Base-by-base conservation (phyloP, 2,113 vertebrate genomes). In the Centropristis striata region DNA sequence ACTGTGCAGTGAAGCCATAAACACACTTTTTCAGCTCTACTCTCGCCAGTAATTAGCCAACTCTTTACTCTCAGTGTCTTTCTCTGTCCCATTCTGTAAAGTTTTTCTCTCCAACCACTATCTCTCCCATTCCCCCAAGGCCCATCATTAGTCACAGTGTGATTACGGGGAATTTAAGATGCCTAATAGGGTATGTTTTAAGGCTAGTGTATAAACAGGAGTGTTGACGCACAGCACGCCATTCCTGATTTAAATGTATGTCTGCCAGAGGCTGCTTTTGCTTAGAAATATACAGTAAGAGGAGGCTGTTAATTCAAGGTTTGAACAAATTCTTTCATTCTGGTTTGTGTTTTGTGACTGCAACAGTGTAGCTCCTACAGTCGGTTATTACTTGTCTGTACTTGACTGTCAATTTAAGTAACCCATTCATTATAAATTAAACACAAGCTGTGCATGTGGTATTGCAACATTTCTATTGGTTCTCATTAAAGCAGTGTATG, bases 91-190 rank as follows among this genome's bases (percentile, higher is more conserved):
- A 4, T 39, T 64, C 20, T 73, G n/a, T 55, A 50, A 36, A 42
- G 15, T 66, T 78, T 81, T 53, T 37, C 63, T 36, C n/a, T 60
- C 14, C 75, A 75, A 70, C 28, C 11, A 2, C 32, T 27, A 47
- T 77, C 51, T 51, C 67, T 49, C 16, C 32, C 14, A 16, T 51
- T 50, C 44, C 78, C 75, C 0, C 0, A 54, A 36, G 41, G 46
- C 46, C 32, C 23, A 53, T 37, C 13, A 47, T 79, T 69, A 79
- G 83, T 81, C 73, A 70, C 42, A 64, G 39, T 55, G 41, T 70
- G 76, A 90, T 90, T 78, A 74, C 66, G 20, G 51, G 69, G 75
- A 36, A 61, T 77, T 83, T 55, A 69, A 39, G 36, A 67, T 28
- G 79, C 47, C 79, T 75, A 64, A 76, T 53, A 74, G 11, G 50